Conservation (phyloP, 2,888 invertebrate genomes). For the Caenorhabditis afra region DNA sequence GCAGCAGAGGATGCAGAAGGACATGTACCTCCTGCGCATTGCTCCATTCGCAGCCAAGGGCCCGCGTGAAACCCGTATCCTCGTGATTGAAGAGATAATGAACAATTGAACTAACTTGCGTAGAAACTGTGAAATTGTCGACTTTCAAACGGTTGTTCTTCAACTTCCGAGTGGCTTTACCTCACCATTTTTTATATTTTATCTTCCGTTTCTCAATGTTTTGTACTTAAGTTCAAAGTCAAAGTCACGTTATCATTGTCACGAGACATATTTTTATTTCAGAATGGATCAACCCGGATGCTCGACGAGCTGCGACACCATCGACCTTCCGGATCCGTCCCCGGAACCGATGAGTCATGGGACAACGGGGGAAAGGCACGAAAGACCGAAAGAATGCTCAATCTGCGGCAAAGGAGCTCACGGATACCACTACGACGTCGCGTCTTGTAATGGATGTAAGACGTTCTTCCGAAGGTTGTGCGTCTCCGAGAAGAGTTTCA, state of each 20-base stretch:
- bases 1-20: conserved; percentile 39
- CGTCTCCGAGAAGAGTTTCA: conserved; percentile 42
- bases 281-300: no score
- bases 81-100: conserved; percentile 21
- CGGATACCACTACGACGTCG: conserved; percentile 70
- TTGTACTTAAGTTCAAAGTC: no score
- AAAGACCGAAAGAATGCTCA: conserved; percentile 52
- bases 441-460: conserved; percentile 67
- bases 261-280: no score
- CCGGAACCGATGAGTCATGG: no score
- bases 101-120: neutral
- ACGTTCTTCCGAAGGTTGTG: conserved; percentile 59
- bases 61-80: neutral
- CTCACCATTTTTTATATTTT: conserved; percentile 16
- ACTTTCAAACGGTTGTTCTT: neutral
- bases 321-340: neutral
- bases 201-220: neutral
- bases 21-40: conserved; percentile 34
- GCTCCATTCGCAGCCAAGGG: conserved; percentile 5
- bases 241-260: no score
- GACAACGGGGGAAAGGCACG: no score
- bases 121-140: neutral
- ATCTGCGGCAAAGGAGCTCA: conserved; percentile 65
- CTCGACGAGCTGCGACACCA: no score
- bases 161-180: conserved; percentile 4